phyloP scores from a whole-genome alignment of 2,797 vertebrate genomes.

The Molothrus ater region DNA sequence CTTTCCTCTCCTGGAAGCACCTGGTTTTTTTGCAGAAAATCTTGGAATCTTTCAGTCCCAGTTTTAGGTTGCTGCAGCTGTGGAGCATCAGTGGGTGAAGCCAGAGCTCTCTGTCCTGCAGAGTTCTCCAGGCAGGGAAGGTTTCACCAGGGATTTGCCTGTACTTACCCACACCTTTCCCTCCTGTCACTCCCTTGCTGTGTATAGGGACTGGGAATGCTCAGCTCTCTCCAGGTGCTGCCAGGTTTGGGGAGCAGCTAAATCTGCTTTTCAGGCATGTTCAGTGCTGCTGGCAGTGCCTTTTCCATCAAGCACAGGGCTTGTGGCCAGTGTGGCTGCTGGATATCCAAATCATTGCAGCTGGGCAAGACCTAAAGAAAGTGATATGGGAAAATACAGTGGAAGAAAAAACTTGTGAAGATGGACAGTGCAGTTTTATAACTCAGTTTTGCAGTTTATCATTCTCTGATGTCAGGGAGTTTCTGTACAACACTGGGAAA shows the following conservation, averaged over 20 bases:
- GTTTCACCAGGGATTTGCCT: not conserved
- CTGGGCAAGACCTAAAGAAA: not conserved
- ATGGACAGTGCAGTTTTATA: not conserved
- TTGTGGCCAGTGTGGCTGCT: not conserved
- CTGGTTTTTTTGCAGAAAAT: not conserved
- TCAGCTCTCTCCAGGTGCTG: not conserved
- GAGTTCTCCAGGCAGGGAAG: not conserved
- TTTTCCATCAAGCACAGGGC: not conserved
- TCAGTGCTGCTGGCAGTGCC: not conserved
- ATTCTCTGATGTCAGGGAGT: accelerated
- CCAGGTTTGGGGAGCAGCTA: not conserved
- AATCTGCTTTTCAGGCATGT: not conserved
- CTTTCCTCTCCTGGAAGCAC: not conserved
- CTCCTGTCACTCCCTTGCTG: not conserved
- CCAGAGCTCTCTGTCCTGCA: not conserved
- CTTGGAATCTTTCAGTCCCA: not conserved
- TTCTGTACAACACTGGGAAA: not conserved
- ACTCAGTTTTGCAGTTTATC: not conserved
- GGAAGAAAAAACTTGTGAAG: not conserved
- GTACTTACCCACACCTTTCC: not conserved
- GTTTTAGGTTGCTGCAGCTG: not conserved
- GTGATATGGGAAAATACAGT: not conserved
- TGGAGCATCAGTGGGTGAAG: not conserved
- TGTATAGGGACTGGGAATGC: not conserved
- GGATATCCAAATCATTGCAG: too few species aligned